phyloP scores from a whole-genome alignment of 1,140 invertebrate genomes.

The Platyura marginata region DNA sequence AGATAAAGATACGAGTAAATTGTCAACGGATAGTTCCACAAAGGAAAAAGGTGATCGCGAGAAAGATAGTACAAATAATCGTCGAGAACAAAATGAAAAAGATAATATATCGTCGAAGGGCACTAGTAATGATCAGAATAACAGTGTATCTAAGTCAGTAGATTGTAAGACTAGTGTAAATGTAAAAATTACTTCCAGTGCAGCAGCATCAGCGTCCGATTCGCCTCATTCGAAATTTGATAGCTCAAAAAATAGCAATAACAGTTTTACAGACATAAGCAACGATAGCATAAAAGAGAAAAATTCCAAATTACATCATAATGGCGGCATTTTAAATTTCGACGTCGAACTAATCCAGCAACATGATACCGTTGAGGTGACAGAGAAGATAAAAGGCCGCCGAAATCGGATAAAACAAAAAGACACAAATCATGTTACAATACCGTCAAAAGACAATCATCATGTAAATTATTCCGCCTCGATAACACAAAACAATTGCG shows the following conservation, averaged over 20 bases:
- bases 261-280: not conserved
- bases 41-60: not conserved
- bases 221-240: not conserved
- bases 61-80: too few species aligned
- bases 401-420: slow-evolving; percentile 20
- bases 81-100: not conserved
- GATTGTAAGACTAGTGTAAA: not conserved
- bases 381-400: slow-evolving; percentile 20
- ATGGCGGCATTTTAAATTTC: slow-evolving; percentile 16
- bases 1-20: not conserved
- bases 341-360: slow-evolving; percentile 13
- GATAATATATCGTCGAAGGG: not conserved
- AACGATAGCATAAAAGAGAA: slow-evolving; percentile 6
- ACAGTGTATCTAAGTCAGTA: not conserved
- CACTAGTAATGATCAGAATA: not conserved
- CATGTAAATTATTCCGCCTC: slow-evolving; percentile 11
- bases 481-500: slow-evolving; percentile 5
- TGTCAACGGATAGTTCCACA: too few species aligned
- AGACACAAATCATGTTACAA: slow-evolving; percentile 7
- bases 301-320: not conserved
- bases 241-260: not conserved
- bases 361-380: slow-evolving; percentile 8
- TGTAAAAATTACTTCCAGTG: too few species aligned
- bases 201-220: not conserved
- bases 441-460: slow-evolving; percentile 22